A percentile compares a stretch with the other conserved stretches of the same genome.
These are phyloP conservation scores for Arvicanthis niloticus DNA, from an alignment of 2,113 vertebrate species.

Conservation along the genomic window DNA sequence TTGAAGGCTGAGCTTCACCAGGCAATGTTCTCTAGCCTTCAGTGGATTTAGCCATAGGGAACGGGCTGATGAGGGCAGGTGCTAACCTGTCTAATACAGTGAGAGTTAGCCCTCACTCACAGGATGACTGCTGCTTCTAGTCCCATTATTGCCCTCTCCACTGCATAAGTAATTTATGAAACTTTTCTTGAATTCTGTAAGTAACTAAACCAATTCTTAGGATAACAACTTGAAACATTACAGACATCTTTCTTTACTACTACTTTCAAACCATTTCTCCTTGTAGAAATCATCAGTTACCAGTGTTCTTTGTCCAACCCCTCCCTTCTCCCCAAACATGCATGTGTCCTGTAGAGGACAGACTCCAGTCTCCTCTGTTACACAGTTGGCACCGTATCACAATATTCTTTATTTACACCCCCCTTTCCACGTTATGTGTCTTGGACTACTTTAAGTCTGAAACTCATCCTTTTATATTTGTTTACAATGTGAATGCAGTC, in stretches of 20 bases:
- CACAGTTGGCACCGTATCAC: not conserved
- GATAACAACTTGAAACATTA: not conserved
- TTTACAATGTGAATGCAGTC: not conserved
- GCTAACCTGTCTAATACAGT: not conserved
- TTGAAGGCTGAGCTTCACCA: not conserved
- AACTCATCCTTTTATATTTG: not conserved
- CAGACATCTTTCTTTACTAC: not conserved
- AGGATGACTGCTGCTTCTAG: not conserved
- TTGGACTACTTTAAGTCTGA: not conserved
- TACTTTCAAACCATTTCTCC: not conserved
- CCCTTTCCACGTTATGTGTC: not conserved
- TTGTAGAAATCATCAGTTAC: not conserved
- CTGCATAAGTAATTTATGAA: not conserved
- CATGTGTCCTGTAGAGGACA: not conserved
- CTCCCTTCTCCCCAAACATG: not conserved
- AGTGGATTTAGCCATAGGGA: not conserved
- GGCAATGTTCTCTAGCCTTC: not conserved
- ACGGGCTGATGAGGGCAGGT: not conserved
- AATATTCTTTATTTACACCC: not conserved
- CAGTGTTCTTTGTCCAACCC: not conserved
- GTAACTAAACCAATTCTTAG: not conserved
- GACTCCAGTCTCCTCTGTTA: not conserved
- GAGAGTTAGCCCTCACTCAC: not conserved
- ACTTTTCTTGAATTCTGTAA: slow-evolving; percentile 42
- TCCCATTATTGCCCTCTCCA: not conserved